Percentiles rank a stretch among this genome's conserved stretches.
phyloP scores from a whole-genome alignment of 2,113 vertebrate genomes.

The Noturus placidus region DNA sequence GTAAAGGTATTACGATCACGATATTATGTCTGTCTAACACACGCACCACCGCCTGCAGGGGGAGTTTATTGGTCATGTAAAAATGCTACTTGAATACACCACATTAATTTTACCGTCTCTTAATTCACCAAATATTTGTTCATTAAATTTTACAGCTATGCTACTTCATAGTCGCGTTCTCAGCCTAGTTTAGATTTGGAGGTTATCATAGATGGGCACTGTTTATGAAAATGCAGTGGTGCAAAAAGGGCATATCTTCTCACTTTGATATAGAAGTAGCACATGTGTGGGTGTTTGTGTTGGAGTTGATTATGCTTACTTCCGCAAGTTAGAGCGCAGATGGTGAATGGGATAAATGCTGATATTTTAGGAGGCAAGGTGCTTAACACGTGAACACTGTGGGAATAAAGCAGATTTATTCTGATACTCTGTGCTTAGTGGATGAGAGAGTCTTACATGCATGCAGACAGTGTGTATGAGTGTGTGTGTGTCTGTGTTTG shows the following conservation, averaged over 20 bases:
- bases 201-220: not conserved
- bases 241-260: not conserved
- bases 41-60: not conserved
- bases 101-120: not conserved
- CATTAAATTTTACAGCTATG: not conserved
- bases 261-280: not conserved
- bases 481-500: slow-evolving; percentile 17
- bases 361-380: slow-evolving; percentile 13
- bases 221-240: not conserved
- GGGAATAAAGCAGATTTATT: slow-evolving; percentile 69
- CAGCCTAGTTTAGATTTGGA: not conserved
- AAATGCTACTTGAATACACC: not conserved
- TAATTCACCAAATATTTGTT: slow-evolving; percentile 6
- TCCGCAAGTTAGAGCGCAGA: slow-evolving; percentile 17
- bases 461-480: slow-evolving; percentile 29
- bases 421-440: slow-evolving; percentile 67
- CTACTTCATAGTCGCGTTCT: not conserved
- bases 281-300: slow-evolving; percentile 1
- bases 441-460: slow-evolving; percentile 67
- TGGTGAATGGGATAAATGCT: slow-evolving; percentile 32
- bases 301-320: slow-evolving; percentile 1
- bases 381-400: slow-evolving; percentile 15
- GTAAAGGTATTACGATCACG: not conserved
- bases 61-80: not conserved
- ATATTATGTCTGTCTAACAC: not conserved